phyloP scores from a whole-genome alignment of 2,888 invertebrate species.

The Nycteola revayana region DNA sequence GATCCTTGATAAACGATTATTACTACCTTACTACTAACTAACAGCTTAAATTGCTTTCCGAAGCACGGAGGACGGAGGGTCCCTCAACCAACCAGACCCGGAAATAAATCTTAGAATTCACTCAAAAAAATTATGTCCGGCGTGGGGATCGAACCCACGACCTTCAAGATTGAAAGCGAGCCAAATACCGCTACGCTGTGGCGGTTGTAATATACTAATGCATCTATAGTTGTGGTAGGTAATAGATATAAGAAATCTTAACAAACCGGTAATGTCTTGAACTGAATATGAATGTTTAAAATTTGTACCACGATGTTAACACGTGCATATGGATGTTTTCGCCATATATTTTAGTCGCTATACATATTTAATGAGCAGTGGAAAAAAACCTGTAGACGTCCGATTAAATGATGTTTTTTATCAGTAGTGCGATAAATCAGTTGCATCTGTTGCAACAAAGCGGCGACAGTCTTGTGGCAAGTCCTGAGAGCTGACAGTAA shows the following conservation, averaged over 20 bases:
- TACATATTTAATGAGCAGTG: constrained; percentile 32
- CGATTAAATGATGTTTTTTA: constrained; percentile 26
- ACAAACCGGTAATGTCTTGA: constrained; percentile 34
- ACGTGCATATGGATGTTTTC: constrained; percentile 40
- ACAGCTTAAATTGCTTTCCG: too few relatives aligned
- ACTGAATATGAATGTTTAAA: constrained; percentile 13
- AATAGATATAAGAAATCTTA: constrained; percentile 28
- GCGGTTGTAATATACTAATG: too few relatives aligned
- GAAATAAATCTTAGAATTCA: too few relatives aligned
- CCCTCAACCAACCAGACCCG: too few relatives aligned
- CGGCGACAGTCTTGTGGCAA: constrained; percentile 31
- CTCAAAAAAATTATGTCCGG: too few relatives aligned
- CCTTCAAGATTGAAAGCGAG: too few relatives aligned
- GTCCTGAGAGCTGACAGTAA: neutral
- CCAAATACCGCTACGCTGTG: too few relatives aligned
- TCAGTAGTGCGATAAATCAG: constrained; percentile 39
- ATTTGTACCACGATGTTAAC: constrained; percentile 36
- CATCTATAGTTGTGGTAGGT: too few relatives aligned
- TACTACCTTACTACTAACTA: too few relatives aligned
- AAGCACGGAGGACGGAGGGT: too few relatives aligned
- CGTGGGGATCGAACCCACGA: too few relatives aligned
- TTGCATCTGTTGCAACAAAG: constrained; percentile 29
- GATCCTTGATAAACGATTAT: too few relatives aligned
- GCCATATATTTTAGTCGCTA: constrained; percentile 28
- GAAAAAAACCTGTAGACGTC: constrained; percentile 36